Conservation (phyloP, 2,797 vertebrate genomes). For the Girardinus metallicus region DNA sequence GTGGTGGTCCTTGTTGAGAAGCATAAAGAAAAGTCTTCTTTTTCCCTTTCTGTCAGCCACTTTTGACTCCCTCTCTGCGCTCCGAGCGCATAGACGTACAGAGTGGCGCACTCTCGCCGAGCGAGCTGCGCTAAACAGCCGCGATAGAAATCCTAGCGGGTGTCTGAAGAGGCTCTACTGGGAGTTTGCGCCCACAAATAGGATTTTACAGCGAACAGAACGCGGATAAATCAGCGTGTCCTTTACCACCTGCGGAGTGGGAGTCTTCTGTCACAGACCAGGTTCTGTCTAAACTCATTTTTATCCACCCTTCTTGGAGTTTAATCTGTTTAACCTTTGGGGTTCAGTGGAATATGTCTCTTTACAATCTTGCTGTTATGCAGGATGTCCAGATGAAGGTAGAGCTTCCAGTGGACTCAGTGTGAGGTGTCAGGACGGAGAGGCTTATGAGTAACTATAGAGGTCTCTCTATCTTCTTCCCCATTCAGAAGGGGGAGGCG, state of each 20-base stretch:
- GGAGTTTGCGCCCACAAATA: background rate
- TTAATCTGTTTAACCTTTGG: background rate
- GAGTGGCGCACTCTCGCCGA: constrained; percentile 37
- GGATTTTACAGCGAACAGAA: background rate
- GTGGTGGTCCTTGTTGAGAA: constrained; percentile 8
- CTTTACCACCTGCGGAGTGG: constrained; percentile 44
- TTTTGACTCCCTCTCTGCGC: constrained; percentile 37
- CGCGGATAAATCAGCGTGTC: background rate
- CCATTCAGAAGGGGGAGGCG: constrained; percentile 41
- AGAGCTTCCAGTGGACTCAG: constrained; percentile 30
- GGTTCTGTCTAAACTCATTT: constrained; percentile 55
- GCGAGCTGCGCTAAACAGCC: constrained; percentile 43
- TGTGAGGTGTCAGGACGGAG: constrained; percentile 36
- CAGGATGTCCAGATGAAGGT: constrained; percentile 19
- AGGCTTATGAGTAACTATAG: constrained; percentile 15
- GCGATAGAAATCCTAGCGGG: background rate
- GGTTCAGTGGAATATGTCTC: background rate
- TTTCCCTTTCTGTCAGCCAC: constrained; percentile 39
- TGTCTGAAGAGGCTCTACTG: background rate
- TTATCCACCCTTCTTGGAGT: background rate
- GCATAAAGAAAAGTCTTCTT: background rate
- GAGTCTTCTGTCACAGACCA: constrained; percentile 15
- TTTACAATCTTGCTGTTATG: constrained; percentile 4
- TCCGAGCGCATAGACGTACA: constrained; percentile 51
- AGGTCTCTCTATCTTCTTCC: constrained; percentile 56